Evolutionary conservation across 2,113 vertebrate species (phyloP), one percentile per base, ranked within the genome.

Genomic region (Ranitomeya variabilis): DNA sequence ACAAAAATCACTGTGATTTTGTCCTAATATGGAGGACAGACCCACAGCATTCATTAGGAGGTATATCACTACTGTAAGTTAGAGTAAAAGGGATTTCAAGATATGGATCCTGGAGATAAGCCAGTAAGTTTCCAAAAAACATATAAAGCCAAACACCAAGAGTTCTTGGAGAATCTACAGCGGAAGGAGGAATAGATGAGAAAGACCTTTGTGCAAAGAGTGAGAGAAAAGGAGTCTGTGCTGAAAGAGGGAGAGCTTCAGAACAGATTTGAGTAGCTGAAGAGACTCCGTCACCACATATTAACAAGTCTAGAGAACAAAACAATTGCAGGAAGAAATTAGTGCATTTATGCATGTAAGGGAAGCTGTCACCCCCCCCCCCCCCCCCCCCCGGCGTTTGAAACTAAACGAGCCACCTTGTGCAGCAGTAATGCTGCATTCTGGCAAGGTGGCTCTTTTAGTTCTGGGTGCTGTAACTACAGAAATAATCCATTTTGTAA

Each of bases 1-100:
- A 98, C 80, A 97, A 98, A 92, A 97, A 92, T 88, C 97, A 99
- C 91, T 99, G 97, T 86, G 97, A 98, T 92, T 98, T 98, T 74
- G 93, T 97, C 97, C 96, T 5, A 98, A 99, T 91, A 97, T 98
- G 98, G 97, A 98, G 92, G 97, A 86, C 97, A 99, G 92, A 99
- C 97, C 0, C 95, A 96, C 66, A 90, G 91, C 0, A 91, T 94
- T 3, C 97, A 99, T 91, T 98, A 99, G 1, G 98, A 99, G 91
- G 93, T 96, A 0, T 98, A 98, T 91, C 92, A 97, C 18, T 94
- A 95, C 83, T 96, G 96, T 93, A 97, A 97, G 59, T 93, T 99
- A 90, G 95, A 98, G 90, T 96, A 97, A 55, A 96, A 98, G 96
- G 97, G 97, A 57, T 97, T 97, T 86, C 95, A 92, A 89, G 97